These are phyloP conservation scores for Petrosia ficiformis DNA, from an alignment of 37 sponge, comb jelly and placozoan species.

Conservation along the genomic window DNA sequence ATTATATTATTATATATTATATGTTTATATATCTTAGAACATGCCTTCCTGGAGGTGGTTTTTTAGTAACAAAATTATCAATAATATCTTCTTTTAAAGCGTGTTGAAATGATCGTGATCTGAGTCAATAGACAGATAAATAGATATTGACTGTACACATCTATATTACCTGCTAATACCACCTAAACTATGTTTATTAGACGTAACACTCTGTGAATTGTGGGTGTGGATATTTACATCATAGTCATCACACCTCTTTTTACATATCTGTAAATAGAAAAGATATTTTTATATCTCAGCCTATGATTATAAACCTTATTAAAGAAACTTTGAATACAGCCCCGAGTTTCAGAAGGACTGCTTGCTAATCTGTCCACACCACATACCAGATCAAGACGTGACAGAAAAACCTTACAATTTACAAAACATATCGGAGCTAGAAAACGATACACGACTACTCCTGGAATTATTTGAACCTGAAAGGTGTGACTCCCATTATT, in stretches of 20 bases:
- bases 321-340: slow-evolving; percentile 16
- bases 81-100: not conserved
- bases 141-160: not conserved
- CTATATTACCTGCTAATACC: too few species aligned
- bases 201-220: too few species aligned
- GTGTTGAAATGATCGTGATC: not conserved
- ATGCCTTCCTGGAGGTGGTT: not conserved
- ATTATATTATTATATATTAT: not conserved
- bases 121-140: not conserved
- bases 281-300: too few species aligned
- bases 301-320: slow-evolving; percentile 2
- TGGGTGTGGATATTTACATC: too few species aligned
- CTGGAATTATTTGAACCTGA: slow-evolving; percentile 57
- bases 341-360: not conserved
- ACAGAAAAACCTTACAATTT: slow-evolving; percentile 49
- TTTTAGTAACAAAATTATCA: not conserved
- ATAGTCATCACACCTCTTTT: too few species aligned
- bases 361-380: slow-evolving; percentile 5
- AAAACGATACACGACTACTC: slow-evolving; percentile 63
- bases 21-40: not conserved
- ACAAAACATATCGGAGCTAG: slow-evolving; percentile 62
- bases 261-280: too few species aligned
- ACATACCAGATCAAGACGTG: slow-evolving; percentile 25
- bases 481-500: too few species aligned
- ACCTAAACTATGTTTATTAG: too few species aligned